A percentile compares a stretch with the other conserved stretches of the same genome.
Conservation (phyloP, 1,140 invertebrate genomes). For the Drosophila simulans region DNA sequence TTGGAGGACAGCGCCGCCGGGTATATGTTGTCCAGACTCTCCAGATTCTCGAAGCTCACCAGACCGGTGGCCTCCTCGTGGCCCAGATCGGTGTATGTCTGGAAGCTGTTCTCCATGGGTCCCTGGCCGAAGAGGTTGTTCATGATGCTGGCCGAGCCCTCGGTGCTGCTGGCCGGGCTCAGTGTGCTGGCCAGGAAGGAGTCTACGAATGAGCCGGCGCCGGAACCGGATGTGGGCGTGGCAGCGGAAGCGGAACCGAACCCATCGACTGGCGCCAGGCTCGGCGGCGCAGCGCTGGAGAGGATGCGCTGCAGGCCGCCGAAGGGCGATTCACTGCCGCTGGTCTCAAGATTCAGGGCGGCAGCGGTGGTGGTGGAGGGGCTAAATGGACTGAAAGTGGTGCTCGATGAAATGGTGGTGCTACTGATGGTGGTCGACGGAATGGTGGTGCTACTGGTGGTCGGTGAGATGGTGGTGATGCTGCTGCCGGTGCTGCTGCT, state of each 20-base stretch:
- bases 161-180: constrained; percentile 84
- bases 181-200: constrained; percentile 48
- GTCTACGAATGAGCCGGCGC: constrained; percentile 35
- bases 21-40: constrained; percentile 87
- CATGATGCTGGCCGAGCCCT: constrained; percentile 77
- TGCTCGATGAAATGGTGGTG: constrained; percentile 77
- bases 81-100: constrained; percentile 77
- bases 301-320: constrained; percentile 65
- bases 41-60: constrained; percentile 85
- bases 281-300: constrained; percentile 63
- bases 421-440: constrained; percentile 27
- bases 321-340: constrained; percentile 65
- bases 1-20: constrained; percentile 87
- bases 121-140: constrained; percentile 83
- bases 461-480: constrained; percentile 68
- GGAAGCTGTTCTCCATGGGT: constrained; percentile 81
- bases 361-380: constrained; percentile 16
- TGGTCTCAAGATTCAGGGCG: constrained; percentile 42
- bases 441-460: constrained; percentile 19
- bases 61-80: constrained; percentile 85
- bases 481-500: constrained; percentile 83
- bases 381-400: constrained; percentile 73
- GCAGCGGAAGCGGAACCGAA: constrained; percentile 57
- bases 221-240: constrained; percentile 33
- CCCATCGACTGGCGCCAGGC: constrained; percentile 62